Evolutionary conservation across 2,113 vertebrate species (phyloP).

Genomic region (Formicarius rufipectus): DNA sequence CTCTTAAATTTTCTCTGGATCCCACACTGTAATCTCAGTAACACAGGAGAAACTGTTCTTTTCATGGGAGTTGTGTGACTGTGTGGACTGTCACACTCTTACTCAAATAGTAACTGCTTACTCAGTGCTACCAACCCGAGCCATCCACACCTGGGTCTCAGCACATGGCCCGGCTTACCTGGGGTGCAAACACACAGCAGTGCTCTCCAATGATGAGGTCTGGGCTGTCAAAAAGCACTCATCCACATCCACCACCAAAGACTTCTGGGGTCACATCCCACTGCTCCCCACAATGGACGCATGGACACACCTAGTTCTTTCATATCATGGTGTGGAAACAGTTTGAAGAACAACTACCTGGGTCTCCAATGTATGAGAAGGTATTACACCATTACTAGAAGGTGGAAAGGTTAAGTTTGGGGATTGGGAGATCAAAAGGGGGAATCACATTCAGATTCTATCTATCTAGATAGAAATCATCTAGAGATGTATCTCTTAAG

Average conservation of each 20-base stretch:
- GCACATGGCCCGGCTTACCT: not conserved
- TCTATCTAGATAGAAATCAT: too few species aligned
- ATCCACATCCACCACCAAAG: not conserved
- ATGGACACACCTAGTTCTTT: not conserved
- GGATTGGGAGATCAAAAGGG: not conserved
- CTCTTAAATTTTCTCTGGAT: not conserved
- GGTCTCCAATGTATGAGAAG: not conserved
- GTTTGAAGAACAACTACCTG: not conserved
- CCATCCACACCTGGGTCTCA: not conserved
- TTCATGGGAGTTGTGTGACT: not conserved
- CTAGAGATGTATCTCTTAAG: not conserved
- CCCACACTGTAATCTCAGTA: not conserved
- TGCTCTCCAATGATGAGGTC: not conserved
- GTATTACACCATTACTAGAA: not conserved
- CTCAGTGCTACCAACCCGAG: not conserved
- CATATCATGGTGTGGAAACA: fast-evolving
- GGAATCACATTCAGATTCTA: not conserved
- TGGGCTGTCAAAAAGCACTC: not conserved
- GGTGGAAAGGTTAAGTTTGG: not conserved
- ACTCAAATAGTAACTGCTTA: not conserved
- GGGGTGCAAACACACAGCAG: not conserved
- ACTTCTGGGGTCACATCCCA: not conserved
- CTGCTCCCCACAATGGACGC: fast-evolving
- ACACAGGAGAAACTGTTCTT: not conserved
- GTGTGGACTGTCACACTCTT: not conserved